Conservation (phyloP, 2,113 vertebrate genomes). For the Eurystomus gularis region DNA sequence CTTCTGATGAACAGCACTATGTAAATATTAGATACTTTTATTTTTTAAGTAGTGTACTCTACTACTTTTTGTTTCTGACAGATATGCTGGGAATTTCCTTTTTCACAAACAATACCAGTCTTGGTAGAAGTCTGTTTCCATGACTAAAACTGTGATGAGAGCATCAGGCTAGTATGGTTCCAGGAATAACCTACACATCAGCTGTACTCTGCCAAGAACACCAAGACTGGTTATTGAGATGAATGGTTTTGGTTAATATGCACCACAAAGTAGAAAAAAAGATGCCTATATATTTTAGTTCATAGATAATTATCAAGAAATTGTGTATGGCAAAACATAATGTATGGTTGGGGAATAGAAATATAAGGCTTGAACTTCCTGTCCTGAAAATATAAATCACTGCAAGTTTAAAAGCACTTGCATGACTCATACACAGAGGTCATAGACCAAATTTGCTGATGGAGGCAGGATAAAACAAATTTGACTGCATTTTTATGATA, state of each 20-base stretch:
- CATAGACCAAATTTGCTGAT: constrained; percentile 72
- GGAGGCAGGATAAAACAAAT: constrained; percentile 67
- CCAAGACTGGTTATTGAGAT: constrained; percentile 48
- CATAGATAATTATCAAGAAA: constrained; percentile 67
- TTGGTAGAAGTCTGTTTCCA: constrained; percentile 58
- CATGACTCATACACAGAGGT: constrained; percentile 69
- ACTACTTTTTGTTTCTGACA: constrained; percentile 7
- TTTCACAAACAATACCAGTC: constrained; percentile 33
- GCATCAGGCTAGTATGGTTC: constrained; percentile 15
- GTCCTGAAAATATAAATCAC: constrained; percentile 68
- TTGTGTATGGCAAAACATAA: constrained; percentile 58
- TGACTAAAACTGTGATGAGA: constrained; percentile 69
- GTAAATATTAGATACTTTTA: background rate
- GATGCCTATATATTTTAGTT: constrained; percentile 55
- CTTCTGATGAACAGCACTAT: background rate
- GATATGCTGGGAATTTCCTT: constrained; percentile 42
- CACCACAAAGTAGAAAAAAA: constrained; percentile 41
- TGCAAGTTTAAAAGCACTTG: constrained; percentile 61
- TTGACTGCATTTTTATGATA: constrained; percentile 68
- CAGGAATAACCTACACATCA: constrained; percentile 64
- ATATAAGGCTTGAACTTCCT: constrained; percentile 64
- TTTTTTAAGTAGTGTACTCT: background rate
- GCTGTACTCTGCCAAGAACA: constrained; percentile 26
- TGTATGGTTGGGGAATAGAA: constrained; percentile 59
- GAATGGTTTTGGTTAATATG: constrained; percentile 66